Evolutionary conservation across 2,797 vertebrate species (phyloP), one percentile per base, ranked within the genome.

Genomic region (Danionella dracula): DNA sequence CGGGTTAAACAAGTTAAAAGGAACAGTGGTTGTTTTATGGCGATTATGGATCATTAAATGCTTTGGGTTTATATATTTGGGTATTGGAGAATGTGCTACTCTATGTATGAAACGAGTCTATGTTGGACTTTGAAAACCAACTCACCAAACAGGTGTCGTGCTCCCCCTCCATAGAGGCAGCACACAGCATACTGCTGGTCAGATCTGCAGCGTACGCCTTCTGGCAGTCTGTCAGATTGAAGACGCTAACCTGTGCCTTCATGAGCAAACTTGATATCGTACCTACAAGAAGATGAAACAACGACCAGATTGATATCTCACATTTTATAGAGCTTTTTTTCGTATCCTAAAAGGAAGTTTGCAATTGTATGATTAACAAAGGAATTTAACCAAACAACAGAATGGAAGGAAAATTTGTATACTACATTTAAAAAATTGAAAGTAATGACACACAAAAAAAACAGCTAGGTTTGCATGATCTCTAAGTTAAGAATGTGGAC

Each of bases 91-190:
- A 27, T n/a, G n/a, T n/a, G n/a, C n/a, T n/a, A n/a, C n/a, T n/a
- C n/a, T n/a, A n/a, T n/a, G n/a, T n/a, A n/a, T n/a, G n/a, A n/a
- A n/a, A n/a, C n/a, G n/a, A n/a, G n/a, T n/a, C n/a, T 42, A 15
- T 12, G 27, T 27, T 27, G 5, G 9, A 56, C 13, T 4, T 13
- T 31, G 23, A 58, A 8, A 3, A 23, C 31, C 17, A 35, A 75
- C 94, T 92, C 85, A 98, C 96, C 69, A 93, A 89, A 57, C 96
- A 99, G 48, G 93, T 94, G 89, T 99, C 95, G 3, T 87, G 85
- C 0, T 91, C 86, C 32, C 94, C 94, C 19, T 92, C 89, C 15
- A 92, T 90, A 67, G 85, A 88, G 1, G 94, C 94, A 0, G 95
- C 95, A 15, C 96, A 99, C 81, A 97, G 74, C 95, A 97, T 98